Conservation (phyloP, 2,113 vertebrate species). For the Sebastes fasciatus region DNA sequence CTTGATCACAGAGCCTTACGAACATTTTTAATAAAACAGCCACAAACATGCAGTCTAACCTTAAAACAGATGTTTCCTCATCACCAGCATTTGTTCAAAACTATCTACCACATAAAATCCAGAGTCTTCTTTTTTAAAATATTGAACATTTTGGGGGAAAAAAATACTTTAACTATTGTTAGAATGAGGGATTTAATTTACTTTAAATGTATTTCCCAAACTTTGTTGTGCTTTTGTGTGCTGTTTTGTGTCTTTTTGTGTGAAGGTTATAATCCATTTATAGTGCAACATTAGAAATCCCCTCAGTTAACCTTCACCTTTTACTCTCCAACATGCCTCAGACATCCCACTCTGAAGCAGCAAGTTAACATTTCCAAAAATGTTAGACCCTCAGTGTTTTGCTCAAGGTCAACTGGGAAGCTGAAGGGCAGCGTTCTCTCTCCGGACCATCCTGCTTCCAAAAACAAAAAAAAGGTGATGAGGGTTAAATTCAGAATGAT, state of each 20-base stretch:
- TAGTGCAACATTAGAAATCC: neutral
- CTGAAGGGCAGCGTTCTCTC: conserved; percentile 24
- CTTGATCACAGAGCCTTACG: no score
- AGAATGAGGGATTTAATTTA: neutral
- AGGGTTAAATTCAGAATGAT: conserved; percentile 23
- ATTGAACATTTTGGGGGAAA: no score
- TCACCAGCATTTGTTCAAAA: no score
- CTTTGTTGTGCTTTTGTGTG: neutral
- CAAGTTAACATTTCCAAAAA: conserved; percentile 46
- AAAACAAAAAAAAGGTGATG: conserved; percentile 27
- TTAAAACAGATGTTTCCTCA: no score
- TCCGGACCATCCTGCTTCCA: conserved; percentile 23
- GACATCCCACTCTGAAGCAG: conserved; percentile 11
- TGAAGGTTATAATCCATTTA: neutral
- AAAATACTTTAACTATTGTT: no score
- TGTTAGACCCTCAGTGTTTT: conserved; percentile 14
- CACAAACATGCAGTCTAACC: no score
- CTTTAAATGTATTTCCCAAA: neutral
- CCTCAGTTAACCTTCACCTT: conserved; percentile 23
- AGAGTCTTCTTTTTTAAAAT: no score
- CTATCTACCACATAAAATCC: no score
- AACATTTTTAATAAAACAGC: no score
- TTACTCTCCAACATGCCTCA: conserved; percentile 6
- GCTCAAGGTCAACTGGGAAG: conserved; percentile 41
- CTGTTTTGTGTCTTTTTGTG: neutral